A percentile compares a stretch with the other conserved stretches of the same genome.
Conservation (phyloP, 2,888 invertebrate genomes). For the Thumatha senex region DNA sequence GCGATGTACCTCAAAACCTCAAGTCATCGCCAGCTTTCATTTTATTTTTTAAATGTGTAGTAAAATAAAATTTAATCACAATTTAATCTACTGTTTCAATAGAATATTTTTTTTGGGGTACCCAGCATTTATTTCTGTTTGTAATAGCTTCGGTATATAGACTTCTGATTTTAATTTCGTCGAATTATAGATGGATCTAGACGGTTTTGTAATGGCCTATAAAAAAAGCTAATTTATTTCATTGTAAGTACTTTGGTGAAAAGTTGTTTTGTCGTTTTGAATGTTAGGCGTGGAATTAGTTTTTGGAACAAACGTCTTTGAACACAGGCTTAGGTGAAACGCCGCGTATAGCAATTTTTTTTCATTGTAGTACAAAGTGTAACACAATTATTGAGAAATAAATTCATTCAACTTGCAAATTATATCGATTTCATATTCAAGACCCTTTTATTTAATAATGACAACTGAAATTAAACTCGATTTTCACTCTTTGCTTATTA, state of each 20-base stretch:
- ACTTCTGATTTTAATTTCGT: constrained; percentile 25
- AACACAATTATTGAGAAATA: neutral
- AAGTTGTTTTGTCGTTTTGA: neutral
- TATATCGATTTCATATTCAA: neutral
- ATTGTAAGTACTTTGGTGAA: neutral
- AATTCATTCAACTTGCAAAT: constrained; percentile 1
- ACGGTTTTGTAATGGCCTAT: constrained; percentile 5
- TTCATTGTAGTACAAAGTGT: neutral
- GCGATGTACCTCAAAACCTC: constrained; percentile 59
- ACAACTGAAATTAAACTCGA: neutral
- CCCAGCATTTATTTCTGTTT: constrained; percentile 33
- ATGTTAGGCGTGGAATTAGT: constrained; percentile 3
- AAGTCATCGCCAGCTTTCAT: constrained; percentile 59
- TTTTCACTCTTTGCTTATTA: neutral
- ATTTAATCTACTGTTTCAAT: constrained; percentile 75
- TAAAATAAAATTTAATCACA: constrained; percentile 74
- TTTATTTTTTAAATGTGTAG: constrained; percentile 47
- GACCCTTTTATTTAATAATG: neutral
- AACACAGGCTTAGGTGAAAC: neutral
- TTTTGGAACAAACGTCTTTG: constrained; percentile 1
- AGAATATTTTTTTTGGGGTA: constrained; percentile 51
- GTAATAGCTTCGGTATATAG: constrained; percentile 30
- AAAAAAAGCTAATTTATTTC: constrained; percentile 12
- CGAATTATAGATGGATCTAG: constrained; percentile 8
- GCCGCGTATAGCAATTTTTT: neutral